Percentiles rank a stretch among this genome's conserved stretches.
These are phyloP conservation scores for Coleophora flavipennella DNA, from an alignment of 2,888 invertebrate genomes.

Conservation along the genomic window DNA sequence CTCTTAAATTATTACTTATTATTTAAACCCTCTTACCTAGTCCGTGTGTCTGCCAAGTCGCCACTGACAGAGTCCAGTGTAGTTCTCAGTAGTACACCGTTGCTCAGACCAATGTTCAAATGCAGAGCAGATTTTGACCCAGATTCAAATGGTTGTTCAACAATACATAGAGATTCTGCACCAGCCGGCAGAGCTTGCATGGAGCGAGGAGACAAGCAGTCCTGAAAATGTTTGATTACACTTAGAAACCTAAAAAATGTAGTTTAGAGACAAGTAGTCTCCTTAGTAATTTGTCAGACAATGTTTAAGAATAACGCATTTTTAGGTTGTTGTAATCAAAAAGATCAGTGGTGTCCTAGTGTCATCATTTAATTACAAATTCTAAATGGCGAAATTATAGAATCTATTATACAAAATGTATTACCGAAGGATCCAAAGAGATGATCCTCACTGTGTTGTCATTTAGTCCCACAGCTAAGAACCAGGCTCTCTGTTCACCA, in stretches of 20 bases:
- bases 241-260: not conserved
- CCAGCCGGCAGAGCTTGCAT: slow-evolving; percentile 97
- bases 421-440: slow-evolving; percentile 92
- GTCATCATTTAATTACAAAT: slow-evolving; percentile 46
- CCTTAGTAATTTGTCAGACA: slow-evolving; percentile 29
- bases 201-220: slow-evolving; percentile 94
- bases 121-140: slow-evolving; percentile 85
- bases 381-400: not conserved
- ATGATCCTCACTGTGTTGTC: slow-evolving; percentile 98
- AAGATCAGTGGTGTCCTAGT: slow-evolving; percentile 68
- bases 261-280: too few relatives aligned
- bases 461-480: slow-evolving; percentile 94
- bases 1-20: too few relatives aligned
- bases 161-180: slow-evolving; percentile 96
- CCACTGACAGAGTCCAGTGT: slow-evolving; percentile 97
- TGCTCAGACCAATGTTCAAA: slow-evolving; percentile 97
- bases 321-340: slow-evolving; percentile 65
- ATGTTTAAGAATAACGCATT: slow-evolving; percentile 64
- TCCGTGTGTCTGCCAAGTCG: slow-evolving; percentile 96
- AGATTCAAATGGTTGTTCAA: slow-evolving; percentile 82
- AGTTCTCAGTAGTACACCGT: slow-evolving; percentile 94
- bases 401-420: slow-evolving; percentile 17
- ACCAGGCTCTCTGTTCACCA: slow-evolving; percentile 96
- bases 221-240: slow-evolving; percentile 57
- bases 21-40: slow-evolving; percentile 80